Percentiles rank a stretch among this genome's conserved stretches.
These are phyloP conservation scores for Teleogryllus oceanicus DNA, from an alignment of 2,888 invertebrate genomes.

Conservation along the genomic window DNA sequence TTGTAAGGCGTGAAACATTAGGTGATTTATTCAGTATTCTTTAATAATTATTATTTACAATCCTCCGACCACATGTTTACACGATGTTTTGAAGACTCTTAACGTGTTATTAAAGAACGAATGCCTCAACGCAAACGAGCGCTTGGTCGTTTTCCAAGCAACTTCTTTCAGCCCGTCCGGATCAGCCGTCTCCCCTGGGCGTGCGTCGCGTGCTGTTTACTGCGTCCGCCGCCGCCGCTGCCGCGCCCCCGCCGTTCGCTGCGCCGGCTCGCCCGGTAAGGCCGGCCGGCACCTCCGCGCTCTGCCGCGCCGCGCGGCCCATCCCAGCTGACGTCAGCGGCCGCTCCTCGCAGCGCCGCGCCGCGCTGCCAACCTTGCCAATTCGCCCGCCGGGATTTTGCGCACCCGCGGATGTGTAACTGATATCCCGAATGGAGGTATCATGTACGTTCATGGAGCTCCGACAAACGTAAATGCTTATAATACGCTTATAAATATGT, in stretches of 20 bases:
- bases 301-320: background rate
- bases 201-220: background rate
- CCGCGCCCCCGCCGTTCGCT: background rate
- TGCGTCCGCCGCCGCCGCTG: background rate
- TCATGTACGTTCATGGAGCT: no score
- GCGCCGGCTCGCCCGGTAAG: background rate
- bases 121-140: no score
- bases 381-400: background rate
- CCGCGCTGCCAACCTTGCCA: background rate
- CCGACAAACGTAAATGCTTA: no score
- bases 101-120: no score
- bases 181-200: constrained; percentile 11
- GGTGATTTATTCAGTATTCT: no score
- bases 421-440: no score
- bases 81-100: no score
- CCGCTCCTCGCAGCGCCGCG: background rate
- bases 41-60: no score
- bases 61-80: no score
- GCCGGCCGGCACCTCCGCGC: background rate
- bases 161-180: background rate
- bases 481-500: no score
- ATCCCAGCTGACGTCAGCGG: background rate
- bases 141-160: no score
- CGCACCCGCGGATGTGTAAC: background rate
- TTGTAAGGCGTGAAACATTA: no score